Percentiles rank a stretch among this genome's conserved stretches.
phyloP scores from a whole-genome alignment of 2,113 vertebrate genomes.

The Ellobius talpinus region DNA sequence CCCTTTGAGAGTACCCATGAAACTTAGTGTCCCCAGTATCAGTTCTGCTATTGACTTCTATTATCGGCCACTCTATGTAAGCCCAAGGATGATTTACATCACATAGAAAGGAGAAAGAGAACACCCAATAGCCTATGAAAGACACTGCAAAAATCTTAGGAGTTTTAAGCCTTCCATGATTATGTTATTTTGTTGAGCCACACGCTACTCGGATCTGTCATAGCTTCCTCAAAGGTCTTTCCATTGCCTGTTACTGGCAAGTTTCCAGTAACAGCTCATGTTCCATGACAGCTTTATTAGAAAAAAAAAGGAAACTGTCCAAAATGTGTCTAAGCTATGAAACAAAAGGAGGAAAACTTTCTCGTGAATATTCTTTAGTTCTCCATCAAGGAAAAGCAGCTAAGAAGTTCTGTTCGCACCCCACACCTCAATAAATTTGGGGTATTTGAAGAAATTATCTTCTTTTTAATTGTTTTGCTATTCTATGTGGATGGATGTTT shows the following conservation, averaged over 20 bases:
- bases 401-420: neutral
- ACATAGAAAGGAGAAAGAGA: neutral
- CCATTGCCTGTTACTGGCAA: neutral
- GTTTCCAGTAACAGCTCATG: neutral
- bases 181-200: conserved; percentile 41
- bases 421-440: neutral
- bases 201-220: conserved; percentile 21
- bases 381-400: neutral
- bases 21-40: neutral
- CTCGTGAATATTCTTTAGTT: neutral
- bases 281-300: neutral
- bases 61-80: neutral
- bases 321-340: neutral
- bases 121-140: neutral
- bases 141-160: neutral
- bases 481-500: neutral
- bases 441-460: neutral
- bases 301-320: neutral
- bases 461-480: neutral
- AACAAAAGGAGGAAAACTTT: neutral
- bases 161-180: neutral
- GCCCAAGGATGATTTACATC: neutral
- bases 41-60: neutral
- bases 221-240: neutral
- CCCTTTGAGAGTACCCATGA: too few species aligned